Conservation (phyloP, 1,140 invertebrate genomes). For the Linepithema humile region DNA sequence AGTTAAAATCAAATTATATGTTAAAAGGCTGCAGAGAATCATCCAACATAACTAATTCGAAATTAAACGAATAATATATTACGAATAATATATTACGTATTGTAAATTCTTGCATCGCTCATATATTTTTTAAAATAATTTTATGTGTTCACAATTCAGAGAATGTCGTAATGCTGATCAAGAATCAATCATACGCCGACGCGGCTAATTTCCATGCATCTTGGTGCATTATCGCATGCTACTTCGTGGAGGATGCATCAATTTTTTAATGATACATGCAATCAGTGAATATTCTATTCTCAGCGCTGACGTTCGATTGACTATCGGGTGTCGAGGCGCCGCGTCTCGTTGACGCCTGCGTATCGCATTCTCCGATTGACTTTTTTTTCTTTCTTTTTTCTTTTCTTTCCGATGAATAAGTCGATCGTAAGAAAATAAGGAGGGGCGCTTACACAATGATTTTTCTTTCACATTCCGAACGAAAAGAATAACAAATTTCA, state of each 20-base stretch:
- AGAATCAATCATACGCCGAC: slow-evolving; percentile 39
- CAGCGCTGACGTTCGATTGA: slow-evolving; percentile 77
- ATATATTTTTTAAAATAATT: no score
- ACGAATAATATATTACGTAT: no score
- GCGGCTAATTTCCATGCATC: slow-evolving; percentile 55
- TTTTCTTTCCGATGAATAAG: background rate
- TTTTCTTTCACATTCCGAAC: background rate
- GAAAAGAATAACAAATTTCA: background rate
- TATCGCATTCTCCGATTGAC: slow-evolving; percentile 62
- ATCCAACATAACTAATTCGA: no score
- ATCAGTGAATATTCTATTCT: slow-evolving; percentile 76
- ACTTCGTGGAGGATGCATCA: slow-evolving; percentile 65
- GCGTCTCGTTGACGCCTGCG: slow-evolving; percentile 63
- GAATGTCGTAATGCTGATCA: slow-evolving; percentile 27
- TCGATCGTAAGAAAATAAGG: background rate
- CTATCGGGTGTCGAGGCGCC: slow-evolving; percentile 54
- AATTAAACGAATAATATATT: no score
- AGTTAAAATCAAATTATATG: no score
- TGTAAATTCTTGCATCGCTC: no score
- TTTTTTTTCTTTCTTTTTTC: slow-evolving; percentile 7
- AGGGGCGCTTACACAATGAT: background rate
- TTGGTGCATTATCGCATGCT: slow-evolving; percentile 55
- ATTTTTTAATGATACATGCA: slow-evolving; percentile 72
- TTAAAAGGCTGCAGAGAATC: no score
- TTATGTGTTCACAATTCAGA: background rate